These are phyloP conservation scores for Pseudachorutes palmiensis DNA, from an alignment of 1,140 invertebrate species.

Conservation along the genomic window DNA sequence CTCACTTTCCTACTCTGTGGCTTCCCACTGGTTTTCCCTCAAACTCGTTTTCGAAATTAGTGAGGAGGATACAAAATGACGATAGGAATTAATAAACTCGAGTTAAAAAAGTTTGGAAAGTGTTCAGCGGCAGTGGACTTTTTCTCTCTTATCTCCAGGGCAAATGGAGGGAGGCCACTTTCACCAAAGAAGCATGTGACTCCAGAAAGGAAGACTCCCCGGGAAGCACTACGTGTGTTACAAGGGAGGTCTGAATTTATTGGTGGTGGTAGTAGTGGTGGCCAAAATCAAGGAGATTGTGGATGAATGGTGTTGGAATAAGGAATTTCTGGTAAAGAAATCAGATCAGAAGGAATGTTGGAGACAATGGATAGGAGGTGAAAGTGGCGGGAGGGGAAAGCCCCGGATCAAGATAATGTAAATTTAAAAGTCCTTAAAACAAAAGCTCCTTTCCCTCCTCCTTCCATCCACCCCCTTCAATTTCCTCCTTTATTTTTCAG, in stretches of 20 bases:
- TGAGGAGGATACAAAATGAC: neutral
- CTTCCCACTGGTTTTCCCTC: neutral
- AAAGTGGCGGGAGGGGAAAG: neutral
- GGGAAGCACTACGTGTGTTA: too few relatives aligned
- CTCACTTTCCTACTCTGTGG: conserved; percentile 1
- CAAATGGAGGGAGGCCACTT: neutral
- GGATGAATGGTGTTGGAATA: neutral
- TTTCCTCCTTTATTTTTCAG: neutral
- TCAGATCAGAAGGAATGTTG: neutral
- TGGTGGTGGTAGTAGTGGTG: too few relatives aligned
- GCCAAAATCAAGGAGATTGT: neutral
- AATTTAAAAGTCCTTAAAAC: conserved; percentile 1
- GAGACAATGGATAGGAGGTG: neutral
- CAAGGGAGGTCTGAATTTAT: too few relatives aligned
- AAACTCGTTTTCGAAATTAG: neutral
- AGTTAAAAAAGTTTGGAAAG: neutral
- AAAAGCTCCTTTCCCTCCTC: neutral
- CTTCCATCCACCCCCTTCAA: neutral
- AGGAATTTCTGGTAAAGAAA: neutral
- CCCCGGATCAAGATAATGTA: neutral
- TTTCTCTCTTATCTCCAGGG: neutral
- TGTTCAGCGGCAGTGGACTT: neutral
- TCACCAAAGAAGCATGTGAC: neutral
- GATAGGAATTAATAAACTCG: conserved; percentile 6
- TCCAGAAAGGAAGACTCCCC: neutral